phyloP scores from a whole-genome alignment of 2,113 vertebrate genomes.

The Petromus typicus region DNA sequence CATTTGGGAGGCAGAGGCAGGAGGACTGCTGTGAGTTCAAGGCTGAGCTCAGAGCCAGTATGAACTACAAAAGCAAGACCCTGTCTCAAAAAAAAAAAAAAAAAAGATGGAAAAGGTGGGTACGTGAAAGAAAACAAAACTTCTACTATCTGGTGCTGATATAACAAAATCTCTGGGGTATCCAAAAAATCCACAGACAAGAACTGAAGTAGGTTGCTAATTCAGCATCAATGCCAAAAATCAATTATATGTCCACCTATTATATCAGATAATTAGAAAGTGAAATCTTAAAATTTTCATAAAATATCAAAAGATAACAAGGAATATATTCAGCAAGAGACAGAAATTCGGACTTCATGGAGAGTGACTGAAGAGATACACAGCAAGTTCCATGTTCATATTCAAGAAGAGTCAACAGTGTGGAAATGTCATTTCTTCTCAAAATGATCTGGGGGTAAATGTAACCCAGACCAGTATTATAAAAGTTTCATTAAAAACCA shows the following conservation, averaged over 20 bases:
- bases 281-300: conserved; percentile 18
- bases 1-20: too few species aligned
- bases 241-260: conserved; percentile 4
- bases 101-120: too few species aligned
- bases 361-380: background rate
- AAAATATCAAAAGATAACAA: conserved; percentile 26
- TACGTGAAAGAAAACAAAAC: background rate
- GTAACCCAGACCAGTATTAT: conserved; percentile 2
- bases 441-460: background rate
- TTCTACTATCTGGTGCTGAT: background rate
- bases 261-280: conserved; percentile 36
- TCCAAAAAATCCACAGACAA: background rate
- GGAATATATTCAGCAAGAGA: background rate
- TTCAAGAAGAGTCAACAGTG: background rate
- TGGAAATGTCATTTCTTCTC: conserved; percentile 40
- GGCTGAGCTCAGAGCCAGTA: too few species aligned
- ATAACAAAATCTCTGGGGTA: background rate
- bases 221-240: background rate
- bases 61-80: too few species aligned
- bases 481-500: conserved; percentile 37
- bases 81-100: too few species aligned
- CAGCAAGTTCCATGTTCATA: background rate
- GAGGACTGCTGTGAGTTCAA: too few species aligned
- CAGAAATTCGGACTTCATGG: conserved; percentile 30
- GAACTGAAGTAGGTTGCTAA: background rate